Conservation (phyloP, 2,888 invertebrate genomes). For the Gibbula magus region DNA sequence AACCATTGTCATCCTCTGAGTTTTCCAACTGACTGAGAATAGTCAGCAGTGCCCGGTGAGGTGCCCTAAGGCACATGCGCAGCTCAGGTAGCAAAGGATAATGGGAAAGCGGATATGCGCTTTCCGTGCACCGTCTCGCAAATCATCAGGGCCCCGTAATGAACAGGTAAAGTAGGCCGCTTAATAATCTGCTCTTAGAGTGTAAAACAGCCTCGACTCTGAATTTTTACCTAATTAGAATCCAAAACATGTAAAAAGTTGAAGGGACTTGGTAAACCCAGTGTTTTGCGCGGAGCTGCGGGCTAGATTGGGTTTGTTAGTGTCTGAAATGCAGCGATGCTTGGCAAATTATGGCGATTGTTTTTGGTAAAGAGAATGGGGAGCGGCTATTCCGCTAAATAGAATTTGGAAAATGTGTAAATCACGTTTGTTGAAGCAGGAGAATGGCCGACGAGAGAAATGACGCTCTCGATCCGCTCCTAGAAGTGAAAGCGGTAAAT, state of each 20-base stretch:
- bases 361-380: slow-evolving; percentile 1
- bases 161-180: neutral
- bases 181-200: neutral
- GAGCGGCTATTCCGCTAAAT: slow-evolving; percentile 12
- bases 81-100: neutral
- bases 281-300: neutral
- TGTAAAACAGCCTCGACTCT: neutral
- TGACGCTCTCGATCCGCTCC: neutral
- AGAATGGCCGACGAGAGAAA: neutral
- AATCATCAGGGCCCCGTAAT: neutral
- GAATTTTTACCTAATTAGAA: neutral
- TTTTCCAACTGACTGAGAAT: neutral
- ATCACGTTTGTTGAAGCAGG: slow-evolving; percentile 10
- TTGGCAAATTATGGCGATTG: slow-evolving; percentile 15
- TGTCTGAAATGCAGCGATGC: neutral
- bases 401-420: slow-evolving; percentile 1
- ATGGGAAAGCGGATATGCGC: slow-evolving; percentile 7
- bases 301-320: neutral
- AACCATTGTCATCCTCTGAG: neutral
- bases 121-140: neutral
- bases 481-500: neutral
- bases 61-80: slow-evolving; percentile 7
- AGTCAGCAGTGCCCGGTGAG: neutral
- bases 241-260: neutral
- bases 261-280: neutral